Conservation (phyloP, 2,888 invertebrate species). For the Drosophila affinis region DNA sequence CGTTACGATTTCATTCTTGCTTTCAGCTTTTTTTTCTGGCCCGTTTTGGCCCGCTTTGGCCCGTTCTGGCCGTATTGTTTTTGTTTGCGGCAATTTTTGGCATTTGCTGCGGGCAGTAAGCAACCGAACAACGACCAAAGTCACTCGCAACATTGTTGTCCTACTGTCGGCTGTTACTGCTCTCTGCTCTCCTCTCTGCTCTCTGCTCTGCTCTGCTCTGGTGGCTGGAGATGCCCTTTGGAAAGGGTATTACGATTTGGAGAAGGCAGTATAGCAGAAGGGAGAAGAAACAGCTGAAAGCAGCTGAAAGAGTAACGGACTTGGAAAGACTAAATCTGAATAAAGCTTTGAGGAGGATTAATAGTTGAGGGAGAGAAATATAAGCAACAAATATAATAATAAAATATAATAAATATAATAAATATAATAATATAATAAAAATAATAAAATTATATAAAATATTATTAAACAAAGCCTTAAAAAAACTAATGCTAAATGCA, state of each 20-base stretch:
- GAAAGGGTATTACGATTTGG: background rate
- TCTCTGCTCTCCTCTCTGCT: background rate
- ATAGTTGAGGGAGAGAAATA: too few species aligned
- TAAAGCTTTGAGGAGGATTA: too few species aligned
- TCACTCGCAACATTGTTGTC: slow-evolving; percentile 46
- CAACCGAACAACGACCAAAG: slow-evolving; percentile 44
- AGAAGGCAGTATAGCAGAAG: too few species aligned
- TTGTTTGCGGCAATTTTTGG: slow-evolving; percentile 78
- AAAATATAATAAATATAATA: too few species aligned
- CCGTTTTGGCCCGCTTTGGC: slow-evolving; percentile 8
- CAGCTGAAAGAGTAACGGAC: too few species aligned
- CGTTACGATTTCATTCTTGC: slow-evolving; percentile 63
- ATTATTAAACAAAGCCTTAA: too few species aligned
- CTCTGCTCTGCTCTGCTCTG: background rate
- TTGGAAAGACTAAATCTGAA: too few species aligned
- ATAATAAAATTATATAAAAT: too few species aligned
- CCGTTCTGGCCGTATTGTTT: slow-evolving; percentile 60
- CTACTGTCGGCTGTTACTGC: slow-evolving; percentile 5
- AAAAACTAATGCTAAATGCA: too few species aligned
- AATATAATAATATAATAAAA: too few species aligned
- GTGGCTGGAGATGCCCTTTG: background rate
- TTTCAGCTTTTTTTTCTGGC: slow-evolving; percentile 28
- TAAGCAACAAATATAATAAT: too few species aligned
- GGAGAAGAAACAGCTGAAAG: too few species aligned
- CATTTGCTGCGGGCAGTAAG: slow-evolving; percentile 73